Evolutionary conservation across 1,140 invertebrate species (phyloP), one percentile per base, ranked within the genome.

Genomic region (Thaumatotibia leucotreta): DNA sequence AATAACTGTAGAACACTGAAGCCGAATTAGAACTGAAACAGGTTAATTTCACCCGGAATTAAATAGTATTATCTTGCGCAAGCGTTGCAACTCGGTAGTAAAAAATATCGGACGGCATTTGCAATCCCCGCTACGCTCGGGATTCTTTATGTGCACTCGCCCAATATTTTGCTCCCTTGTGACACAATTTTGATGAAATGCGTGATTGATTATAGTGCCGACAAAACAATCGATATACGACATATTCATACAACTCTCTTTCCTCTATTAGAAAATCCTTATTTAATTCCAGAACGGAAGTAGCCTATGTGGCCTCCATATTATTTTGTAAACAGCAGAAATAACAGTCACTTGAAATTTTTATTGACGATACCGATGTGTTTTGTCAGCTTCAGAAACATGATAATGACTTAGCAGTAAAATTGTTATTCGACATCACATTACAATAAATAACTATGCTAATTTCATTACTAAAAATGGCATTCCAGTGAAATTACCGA

Each of bases 361-460:
- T n/a, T n/a, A n/a, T n/a, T n/a, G n/a, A 35, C 35, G 35, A 23
- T 54, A 24, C 22, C 23, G 23, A 54, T 29, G n/a, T n/a, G 27
- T 58, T 27, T 29, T 58, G 52, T 14, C 23, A 27, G 52, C n/a
- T 31, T 24, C 2, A 5, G n/a, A 24, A 54, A 10, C 10, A 24
- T n/a, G 50, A 24, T 11, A 58, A 31, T 14, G 24, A 58, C 52
- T 58, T 58, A 58, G 52, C 23, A 58, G 35, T 65, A 65, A 65
- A 63, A 35, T n/a, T 65, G 67, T 49, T 63, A 49, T 45, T 64
- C 23, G 63, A 67, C 68, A 50, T 64, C 69, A 69, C 67, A 66
- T 27, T 64, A 58, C 54, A 71, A 74, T 74, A 74, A 74, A 74
- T 74, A 74, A 68, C 65, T 74, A 67, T 67, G 68, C 66, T 69